Percentiles rank a stretch among this genome's conserved stretches.
Evolutionary conservation across 2,797 vertebrate species (phyloP).

Genomic region (Mus minutoides): DNA sequence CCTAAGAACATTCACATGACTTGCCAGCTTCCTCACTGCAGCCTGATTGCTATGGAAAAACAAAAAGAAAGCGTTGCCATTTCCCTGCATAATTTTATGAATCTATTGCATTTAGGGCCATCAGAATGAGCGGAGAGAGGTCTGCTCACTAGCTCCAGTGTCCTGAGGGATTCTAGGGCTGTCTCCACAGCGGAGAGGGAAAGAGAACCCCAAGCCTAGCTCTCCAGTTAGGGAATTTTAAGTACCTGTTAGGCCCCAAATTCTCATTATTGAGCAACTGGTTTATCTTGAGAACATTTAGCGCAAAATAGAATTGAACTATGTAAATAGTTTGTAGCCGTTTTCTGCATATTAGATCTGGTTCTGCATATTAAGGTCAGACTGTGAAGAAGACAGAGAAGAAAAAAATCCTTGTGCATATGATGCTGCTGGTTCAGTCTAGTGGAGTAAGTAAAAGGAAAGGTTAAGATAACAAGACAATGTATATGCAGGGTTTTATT

Average conservation of each 20-base stretch:
- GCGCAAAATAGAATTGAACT: neutral
- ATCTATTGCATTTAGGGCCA: neutral
- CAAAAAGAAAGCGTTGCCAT: constrained; percentile 23
- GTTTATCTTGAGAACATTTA: neutral
- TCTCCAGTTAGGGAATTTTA: neutral
- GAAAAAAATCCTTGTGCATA: neutral
- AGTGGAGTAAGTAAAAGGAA: neutral
- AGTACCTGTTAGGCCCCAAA: neutral
- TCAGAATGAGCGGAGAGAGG: neutral
- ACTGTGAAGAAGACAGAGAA: neutral
- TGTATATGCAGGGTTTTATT: neutral
- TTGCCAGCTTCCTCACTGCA: constrained; percentile 15
- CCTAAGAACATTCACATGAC: neutral
- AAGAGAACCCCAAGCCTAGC: neutral
- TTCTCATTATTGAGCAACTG: neutral
- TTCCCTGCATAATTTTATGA: constrained; percentile 6
- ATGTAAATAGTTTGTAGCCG: neutral
- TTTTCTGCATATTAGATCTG: neutral
- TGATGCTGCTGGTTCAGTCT: neutral
- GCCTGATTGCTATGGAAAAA: neutral
- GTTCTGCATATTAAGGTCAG: neutral
- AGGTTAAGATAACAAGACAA: neutral
- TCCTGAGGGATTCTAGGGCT: neutral
- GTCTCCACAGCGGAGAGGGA: neutral
- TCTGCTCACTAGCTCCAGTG: neutral